Evolutionary conservation across 2,113 vertebrate genomes (phyloP).

Genomic region (Tonatia bakeri): DNA sequence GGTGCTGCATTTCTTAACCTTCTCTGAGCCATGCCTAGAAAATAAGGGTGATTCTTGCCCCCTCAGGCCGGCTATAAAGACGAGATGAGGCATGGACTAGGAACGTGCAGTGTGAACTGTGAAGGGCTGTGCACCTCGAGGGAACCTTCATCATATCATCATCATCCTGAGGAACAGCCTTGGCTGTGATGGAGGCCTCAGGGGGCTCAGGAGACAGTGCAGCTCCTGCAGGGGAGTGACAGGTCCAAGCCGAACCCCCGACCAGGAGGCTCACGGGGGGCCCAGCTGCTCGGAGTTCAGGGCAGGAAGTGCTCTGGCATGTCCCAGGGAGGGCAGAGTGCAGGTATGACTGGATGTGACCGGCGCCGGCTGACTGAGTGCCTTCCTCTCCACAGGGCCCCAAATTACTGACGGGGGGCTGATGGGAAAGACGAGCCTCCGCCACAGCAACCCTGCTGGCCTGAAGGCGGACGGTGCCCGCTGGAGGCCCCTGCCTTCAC

Average conservation of each 20-base stretch:
- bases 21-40: not conserved
- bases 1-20: not conserved
- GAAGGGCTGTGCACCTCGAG: not conserved
- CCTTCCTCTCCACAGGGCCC: conserved; percentile 42
- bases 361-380: not conserved
- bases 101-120: accelerated
- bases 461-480: not conserved
- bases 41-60: not conserved
- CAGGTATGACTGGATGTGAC: not conserved
- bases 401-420: conserved; percentile 26
- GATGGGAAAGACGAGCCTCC: not conserved
- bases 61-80: not conserved
- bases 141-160: accelerated
- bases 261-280: accelerated
- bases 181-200: not conserved
- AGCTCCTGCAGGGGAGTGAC: not conserved
- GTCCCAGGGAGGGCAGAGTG: not conserved
- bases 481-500: not conserved
- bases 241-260: accelerated
- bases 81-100: accelerated
- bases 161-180: not conserved
- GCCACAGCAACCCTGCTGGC: not conserved
- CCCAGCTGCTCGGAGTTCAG: not conserved
- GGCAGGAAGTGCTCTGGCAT: not conserved
- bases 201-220: not conserved